Base-by-base conservation (phyloP, 2,797 vertebrate species). In the Intellagama lesueurii region DNA sequence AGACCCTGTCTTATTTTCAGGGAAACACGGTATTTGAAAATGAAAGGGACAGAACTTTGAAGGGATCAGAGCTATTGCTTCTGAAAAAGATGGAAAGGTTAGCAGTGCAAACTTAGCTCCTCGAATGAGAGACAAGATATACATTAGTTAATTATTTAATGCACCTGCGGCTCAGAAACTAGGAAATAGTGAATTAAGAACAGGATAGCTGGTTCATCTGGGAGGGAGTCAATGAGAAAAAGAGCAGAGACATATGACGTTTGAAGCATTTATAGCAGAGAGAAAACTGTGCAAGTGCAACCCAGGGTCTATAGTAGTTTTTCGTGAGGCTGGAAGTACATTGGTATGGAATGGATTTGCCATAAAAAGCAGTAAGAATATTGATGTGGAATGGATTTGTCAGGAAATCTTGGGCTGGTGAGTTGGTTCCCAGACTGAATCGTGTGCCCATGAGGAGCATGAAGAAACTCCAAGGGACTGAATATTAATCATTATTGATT, bases 41-140 rank as follows among this genome's bases (percentile, higher is more conserved):
- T 14, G 14, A 11, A 56, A 56, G 72, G 47, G 69, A 84, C 69
- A 52, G 14, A 44, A 30, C 40, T 90, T 87, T 91, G 69, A 80
- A 91, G 86, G 79, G 19, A 49, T 26, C 49, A 56, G 49, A 84
- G 52, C 22, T 49, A n/a, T 56, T 73, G 83, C n/a, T 85, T 22
- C 32, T 73, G 72, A n/a, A 73, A 75, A 19, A 26, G 52, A 72
- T 22, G 26, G 47, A 85, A 49, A 22, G 68, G 44, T n/a, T 70
- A 56, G 52, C 52, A 56, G 52, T 7, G 52, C 52, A 56, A 56
- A 56, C 52, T 56, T 56, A 56, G 52, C 8, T 56, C 52, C 52
- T 56, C 14, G 52, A 56, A 56, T 56, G 52, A 56, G 7, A 56
- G 52, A 9, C 52, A 56, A 56, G 52, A 56, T 56, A 56, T 56